Base-by-base conservation (phyloP, 2,113 vertebrate genomes). In the Gadus macrocephalus region DNA sequence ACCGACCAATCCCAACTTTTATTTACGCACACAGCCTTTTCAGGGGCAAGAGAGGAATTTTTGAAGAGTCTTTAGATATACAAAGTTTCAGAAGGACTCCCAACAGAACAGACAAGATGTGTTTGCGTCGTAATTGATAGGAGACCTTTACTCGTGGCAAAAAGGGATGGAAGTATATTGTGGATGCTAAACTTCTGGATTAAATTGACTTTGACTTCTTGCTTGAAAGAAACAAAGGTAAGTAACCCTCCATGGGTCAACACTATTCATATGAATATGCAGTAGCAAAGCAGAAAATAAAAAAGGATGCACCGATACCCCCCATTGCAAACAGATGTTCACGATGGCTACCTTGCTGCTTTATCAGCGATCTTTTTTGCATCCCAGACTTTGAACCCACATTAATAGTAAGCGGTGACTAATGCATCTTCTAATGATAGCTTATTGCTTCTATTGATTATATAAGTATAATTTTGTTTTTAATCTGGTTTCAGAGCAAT, bases 201-300 rank as follows among this genome's bases (percentile, higher is more conserved):
- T 71, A 74, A 15, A 74, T 72, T 61, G 7, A 67, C 27, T 67
- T 82, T 77, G 58, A 71, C 19, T 64, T 5, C 12, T 49, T 60
- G 20, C 53, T 16, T 22, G 28, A 49, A 31, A 65, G 59, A 67
- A 53, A 66, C 62, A 74, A 69, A 31, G 68, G 87, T 87, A 22
- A 85, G 81, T 81, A 20, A 49, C 1, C 12, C 42, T 49, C 12
- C 8, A 49, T 14, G 2, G 42, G 42, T 12, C 42, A 9, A 49
- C 42, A 49, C 42, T 49, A 9, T 49, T 49, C 2, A 49, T 14
- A 49, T 49, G 5, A 49, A 49, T 49, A 49, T 49, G 42, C 42
- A 9, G 12, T 12, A 49, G 7, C 42, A 49, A 49, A 49, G 42
- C 12, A 49, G 42, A 7, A 49, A 49, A 49, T 49, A 49, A 9